Percentiles rank a stretch among this genome's conserved stretches.
These are phyloP conservation scores for Pseudorasbora parva DNA, from an alignment of 2,113 vertebrate species.

Conservation along the genomic window DNA sequence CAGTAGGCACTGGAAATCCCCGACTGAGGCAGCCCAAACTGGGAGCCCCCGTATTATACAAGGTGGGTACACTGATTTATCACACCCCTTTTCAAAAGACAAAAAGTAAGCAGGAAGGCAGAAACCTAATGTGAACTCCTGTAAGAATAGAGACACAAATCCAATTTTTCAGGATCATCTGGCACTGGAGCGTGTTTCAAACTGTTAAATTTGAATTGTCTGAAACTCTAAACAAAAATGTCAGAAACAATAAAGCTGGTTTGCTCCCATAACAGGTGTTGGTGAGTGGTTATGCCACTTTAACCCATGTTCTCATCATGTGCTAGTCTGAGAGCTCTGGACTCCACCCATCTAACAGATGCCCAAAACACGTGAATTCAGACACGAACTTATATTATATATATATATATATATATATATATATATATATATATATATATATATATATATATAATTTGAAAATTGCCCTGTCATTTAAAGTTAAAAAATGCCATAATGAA, in stretches of 20 bases:
- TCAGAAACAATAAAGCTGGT: not conserved
- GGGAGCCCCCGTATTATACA: not conserved
- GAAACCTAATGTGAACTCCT: not conserved
- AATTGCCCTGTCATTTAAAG: not conserved
- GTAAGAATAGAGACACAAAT: not conserved
- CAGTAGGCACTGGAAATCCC: slow-evolving; percentile 49
- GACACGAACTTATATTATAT: too few relatives aligned
- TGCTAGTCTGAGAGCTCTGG: not conserved
- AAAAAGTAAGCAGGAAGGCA: not conserved
- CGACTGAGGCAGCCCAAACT: not conserved
- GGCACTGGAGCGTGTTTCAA: not conserved
- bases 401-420: not conserved
- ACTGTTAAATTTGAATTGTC: too few relatives aligned
- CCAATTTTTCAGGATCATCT: not conserved
- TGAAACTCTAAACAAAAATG: not conserved
- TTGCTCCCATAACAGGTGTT: not conserved
- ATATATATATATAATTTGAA: not conserved
- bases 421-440: not conserved
- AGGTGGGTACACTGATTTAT: not conserved
- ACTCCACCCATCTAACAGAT: slow-evolving; percentile 28
- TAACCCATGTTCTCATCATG: slow-evolving; percentile 13
- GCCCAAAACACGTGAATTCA: slow-evolving; percentile 3
- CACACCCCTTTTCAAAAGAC: slow-evolving; percentile 21
- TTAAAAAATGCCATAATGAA: not conserved
- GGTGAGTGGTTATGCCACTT: not conserved